A percentile compares a stretch with the other conserved stretches of the same genome.
Evolutionary conservation across 2,113 vertebrate genomes (phyloP).

Genomic region (Condylura cristata): DNA sequence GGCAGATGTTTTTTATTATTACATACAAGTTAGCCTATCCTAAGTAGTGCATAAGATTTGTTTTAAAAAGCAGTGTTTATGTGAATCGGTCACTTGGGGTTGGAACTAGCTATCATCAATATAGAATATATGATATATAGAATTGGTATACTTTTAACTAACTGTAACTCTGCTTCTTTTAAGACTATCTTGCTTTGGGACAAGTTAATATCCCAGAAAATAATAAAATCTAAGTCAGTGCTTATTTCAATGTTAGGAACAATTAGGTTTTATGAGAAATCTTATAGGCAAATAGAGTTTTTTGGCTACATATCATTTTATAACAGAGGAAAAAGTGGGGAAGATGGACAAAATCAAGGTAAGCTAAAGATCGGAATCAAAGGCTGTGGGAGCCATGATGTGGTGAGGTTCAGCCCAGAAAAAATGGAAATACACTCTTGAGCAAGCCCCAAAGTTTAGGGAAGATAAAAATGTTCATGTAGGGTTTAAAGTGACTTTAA

Average conservation of each 20-base stretch:
- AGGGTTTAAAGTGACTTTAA: neutral
- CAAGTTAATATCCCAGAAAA: neutral
- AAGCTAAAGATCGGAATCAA: neutral
- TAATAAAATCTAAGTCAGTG: neutral
- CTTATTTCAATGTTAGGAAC: neutral
- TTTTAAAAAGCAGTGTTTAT: constrained; percentile 19
- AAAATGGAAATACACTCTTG: neutral
- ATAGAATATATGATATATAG: neutral
- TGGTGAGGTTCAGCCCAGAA: neutral
- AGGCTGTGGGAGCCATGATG: neutral
- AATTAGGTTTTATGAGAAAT: constrained; percentile 6
- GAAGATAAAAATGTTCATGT: neutral
- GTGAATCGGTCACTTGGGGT: neutral
- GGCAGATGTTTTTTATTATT: neutral
- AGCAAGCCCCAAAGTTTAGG: neutral
- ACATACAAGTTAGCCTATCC: neutral
- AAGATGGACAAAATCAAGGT: neutral
- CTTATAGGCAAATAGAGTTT: neutral
- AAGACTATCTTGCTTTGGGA: neutral
- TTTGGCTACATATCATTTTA: neutral
- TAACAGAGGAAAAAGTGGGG: neutral
- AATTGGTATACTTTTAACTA: neutral
- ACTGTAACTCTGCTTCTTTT: neutral
- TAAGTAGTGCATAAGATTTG: neutral
- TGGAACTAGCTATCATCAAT: neutral